Conservation (phyloP, 2,113 vertebrate species). For the Drymodes brunneopygia region DNA sequence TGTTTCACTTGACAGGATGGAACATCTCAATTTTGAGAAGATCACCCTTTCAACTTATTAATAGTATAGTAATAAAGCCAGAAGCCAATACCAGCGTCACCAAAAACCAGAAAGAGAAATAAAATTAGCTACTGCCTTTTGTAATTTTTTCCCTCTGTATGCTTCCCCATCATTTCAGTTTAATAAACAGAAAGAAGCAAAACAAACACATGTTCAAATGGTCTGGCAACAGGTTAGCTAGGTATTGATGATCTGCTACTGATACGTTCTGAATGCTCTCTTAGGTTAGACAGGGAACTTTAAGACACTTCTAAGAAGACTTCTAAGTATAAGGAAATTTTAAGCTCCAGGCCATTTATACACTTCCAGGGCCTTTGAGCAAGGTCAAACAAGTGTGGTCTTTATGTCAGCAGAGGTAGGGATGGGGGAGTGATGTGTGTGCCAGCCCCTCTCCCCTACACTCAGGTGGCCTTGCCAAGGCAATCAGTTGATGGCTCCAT, state of each 20-base stretch:
- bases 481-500: background rate
- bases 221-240: background rate
- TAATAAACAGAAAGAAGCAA: background rate
- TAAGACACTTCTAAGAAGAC: background rate
- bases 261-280: background rate
- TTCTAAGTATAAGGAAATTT: background rate
- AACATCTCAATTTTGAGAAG: slow-evolving; percentile 21
- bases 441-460: background rate
- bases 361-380: background rate
- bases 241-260: background rate
- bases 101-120: background rate
- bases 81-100: background rate
- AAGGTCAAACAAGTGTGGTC: background rate
- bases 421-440: accelerated
- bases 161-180: background rate
- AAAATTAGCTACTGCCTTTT: background rate
- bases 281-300: background rate
- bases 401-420: background rate
- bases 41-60: background rate
- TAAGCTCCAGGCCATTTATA: background rate
- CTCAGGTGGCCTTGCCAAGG: background rate
- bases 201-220: background rate
- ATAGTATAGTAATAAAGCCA: background rate
- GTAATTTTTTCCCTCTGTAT: background rate
- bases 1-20: background rate